Percentiles rank a stretch among this genome's conserved stretches.
phyloP scores from a whole-genome alignment of 64 coral and sea anemone genomes.

The Actinia equina region DNA sequence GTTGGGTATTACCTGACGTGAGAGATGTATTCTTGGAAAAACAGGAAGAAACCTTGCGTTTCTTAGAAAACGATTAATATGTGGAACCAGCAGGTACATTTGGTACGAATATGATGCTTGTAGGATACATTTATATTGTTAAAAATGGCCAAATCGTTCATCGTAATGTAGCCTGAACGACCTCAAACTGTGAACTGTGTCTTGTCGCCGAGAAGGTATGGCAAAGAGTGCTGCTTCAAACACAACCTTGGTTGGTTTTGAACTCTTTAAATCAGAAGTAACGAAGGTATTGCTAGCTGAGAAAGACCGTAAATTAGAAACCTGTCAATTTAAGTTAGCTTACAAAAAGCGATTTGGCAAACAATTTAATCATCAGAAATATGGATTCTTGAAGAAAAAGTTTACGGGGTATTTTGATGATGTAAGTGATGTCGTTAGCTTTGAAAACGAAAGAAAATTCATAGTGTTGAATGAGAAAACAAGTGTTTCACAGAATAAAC shows the following conservation, averaged over 20 bases:
- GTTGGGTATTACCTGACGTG: too few species aligned
- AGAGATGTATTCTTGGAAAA: not conserved
- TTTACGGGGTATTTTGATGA: not conserved
- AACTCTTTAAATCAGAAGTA: slow-evolving; percentile 9
- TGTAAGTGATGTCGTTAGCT: not conserved
- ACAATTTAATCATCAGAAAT: not conserved
- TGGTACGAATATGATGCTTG: not conserved
- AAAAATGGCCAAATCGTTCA: not conserved
- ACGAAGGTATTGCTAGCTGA: not conserved
- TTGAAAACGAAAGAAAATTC: not conserved
- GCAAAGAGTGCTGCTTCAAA: not conserved
- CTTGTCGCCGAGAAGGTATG: not conserved
- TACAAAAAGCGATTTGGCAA: not conserved
- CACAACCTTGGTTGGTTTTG: not conserved
- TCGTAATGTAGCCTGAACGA: not conserved
- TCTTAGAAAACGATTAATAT: too few species aligned
- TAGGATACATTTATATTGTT: not conserved
- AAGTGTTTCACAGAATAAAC: not conserved
- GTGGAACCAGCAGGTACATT: not conserved
- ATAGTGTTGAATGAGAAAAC: not conserved
- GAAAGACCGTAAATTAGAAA: not conserved
- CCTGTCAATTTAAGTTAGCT: not conserved
- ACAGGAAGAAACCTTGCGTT: not conserved
- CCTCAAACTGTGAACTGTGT: not conserved
- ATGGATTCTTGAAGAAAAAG: not conserved